A percentile compares a stretch with the other conserved stretches of the same genome.
Conservation (phyloP, 2,888 invertebrate species). For the Pandemis cinnamomeana region DNA sequence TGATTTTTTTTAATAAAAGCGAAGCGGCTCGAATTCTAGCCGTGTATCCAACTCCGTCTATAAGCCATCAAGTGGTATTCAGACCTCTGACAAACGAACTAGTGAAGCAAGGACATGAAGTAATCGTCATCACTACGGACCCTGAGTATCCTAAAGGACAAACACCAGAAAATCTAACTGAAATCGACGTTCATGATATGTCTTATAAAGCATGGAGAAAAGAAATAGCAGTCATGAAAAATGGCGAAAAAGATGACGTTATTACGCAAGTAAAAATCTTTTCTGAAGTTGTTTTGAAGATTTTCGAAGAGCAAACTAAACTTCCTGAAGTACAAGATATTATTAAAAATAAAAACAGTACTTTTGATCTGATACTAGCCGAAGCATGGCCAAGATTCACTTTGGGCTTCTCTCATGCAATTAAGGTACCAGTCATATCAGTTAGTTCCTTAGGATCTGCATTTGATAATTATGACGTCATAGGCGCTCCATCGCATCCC, state of each 20-base stretch:
- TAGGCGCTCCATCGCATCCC: slow-evolving; percentile 36
- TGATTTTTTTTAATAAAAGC: not conserved
- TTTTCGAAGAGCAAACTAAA: slow-evolving; percentile 10
- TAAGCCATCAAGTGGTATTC: slow-evolving; percentile 77
- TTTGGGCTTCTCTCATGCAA: slow-evolving; percentile 30
- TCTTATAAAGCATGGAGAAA: slow-evolving; percentile 49
- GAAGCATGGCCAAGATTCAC: slow-evolving; percentile 53
- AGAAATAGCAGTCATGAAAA: not conserved
- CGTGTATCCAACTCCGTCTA: slow-evolving; percentile 66
- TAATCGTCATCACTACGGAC: slow-evolving; percentile 70
- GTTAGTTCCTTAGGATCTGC: not conserved
- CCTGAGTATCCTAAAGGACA: slow-evolving; percentile 60
- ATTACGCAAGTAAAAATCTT: not conserved
- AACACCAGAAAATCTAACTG: slow-evolving; percentile 62
- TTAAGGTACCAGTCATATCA: too few species aligned
- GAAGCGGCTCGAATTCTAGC: slow-evolving; percentile 62
- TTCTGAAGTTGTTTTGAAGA: not conserved
- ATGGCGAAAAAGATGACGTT: not conserved
- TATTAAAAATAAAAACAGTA: slow-evolving; percentile 43
- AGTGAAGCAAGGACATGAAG: slow-evolving; percentile 70
- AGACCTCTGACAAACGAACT: slow-evolving; percentile 67
- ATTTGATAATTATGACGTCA: not conserved
- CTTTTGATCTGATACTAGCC: slow-evolving; percentile 57
- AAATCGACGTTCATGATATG: slow-evolving; percentile 61
- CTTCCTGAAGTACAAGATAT: slow-evolving; percentile 9